A percentile compares a stretch with the other conserved stretches of the same genome.
Conservation (phyloP, 2,888 invertebrate genomes). For the Hypercompe scribonia region DNA sequence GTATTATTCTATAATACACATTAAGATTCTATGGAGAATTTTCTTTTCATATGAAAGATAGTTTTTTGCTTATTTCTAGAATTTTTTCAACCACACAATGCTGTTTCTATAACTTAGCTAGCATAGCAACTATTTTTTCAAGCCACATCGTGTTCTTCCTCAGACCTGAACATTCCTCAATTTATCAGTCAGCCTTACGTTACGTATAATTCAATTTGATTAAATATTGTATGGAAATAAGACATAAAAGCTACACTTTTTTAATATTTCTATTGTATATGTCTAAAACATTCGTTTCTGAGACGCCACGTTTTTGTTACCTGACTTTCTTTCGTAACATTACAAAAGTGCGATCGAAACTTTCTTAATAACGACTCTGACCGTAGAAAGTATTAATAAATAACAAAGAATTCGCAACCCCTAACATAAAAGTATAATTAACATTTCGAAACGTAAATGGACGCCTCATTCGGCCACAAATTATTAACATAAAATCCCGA, state of each 20-base stretch:
- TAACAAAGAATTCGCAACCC: background rate
- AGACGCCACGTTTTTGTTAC: background rate
- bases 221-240: background rate
- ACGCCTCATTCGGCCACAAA: slow-evolving; percentile 10
- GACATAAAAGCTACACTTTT: background rate
- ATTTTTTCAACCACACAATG: too few relatives aligned
- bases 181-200: background rate
- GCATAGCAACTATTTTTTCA: too few relatives aligned
- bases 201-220: background rate
- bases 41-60: too few relatives aligned
- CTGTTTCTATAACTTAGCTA: too few relatives aligned
- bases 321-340: background rate
- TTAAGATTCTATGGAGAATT: background rate
- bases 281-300: background rate
- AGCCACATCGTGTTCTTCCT: too few relatives aligned
- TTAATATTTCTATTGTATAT: background rate
- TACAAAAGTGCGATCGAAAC: background rate
- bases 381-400: background rate
- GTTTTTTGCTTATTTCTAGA: too few relatives aligned
- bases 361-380: background rate
- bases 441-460: slow-evolving; percentile 11
- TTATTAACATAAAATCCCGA: slow-evolving; percentile 15
- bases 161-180: too few relatives aligned
- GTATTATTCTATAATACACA: background rate
- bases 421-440: slow-evolving; percentile 7